Evolutionary conservation across 2,888 invertebrate genomes (phyloP).

Genomic region (Kuschelorhynchus macadamiae): DNA sequence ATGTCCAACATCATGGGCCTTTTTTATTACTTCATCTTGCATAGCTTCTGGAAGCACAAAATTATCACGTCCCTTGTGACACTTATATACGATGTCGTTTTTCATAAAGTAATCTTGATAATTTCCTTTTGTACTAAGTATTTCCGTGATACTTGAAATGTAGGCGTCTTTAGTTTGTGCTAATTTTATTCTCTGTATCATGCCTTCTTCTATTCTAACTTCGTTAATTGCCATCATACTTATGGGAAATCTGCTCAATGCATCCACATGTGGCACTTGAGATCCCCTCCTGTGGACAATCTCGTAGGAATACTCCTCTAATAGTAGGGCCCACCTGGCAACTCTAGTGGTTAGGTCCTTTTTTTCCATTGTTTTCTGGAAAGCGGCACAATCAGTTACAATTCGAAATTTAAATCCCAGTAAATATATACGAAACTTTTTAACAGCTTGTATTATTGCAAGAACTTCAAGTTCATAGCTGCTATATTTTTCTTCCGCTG

Average conservation of each 20-base stretch:
- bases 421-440: constrained; percentile 59
- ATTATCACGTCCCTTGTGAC: constrained; percentile 62
- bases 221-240: not conserved
- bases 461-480: constrained; percentile 24
- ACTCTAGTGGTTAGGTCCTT: constrained; percentile 56
- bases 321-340: constrained; percentile 58
- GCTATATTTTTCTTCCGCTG: constrained; percentile 11
- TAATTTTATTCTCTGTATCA: not conserved
- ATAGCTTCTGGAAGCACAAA: constrained; percentile 59
- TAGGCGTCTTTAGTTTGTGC: constrained; percentile 22
- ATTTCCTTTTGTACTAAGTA: constrained; percentile 8
- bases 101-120: constrained; percentile 38
- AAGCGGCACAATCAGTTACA: constrained; percentile 53
- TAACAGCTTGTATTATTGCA: constrained; percentile 58
- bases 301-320: constrained; percentile 57
- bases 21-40: constrained; percentile 61
- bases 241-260: constrained; percentile 52
- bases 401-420: constrained; percentile 33
- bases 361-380: constrained; percentile 60
- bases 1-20: constrained; percentile 62
- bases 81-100: constrained; percentile 36
- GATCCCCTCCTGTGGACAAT: constrained; percentile 55
- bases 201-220: not conserved
- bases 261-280: constrained; percentile 57
- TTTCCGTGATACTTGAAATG: constrained; percentile 21